phyloP scores from a whole-genome alignment of 1,140 invertebrate species.

The Drosophila kurseongensis region DNA sequence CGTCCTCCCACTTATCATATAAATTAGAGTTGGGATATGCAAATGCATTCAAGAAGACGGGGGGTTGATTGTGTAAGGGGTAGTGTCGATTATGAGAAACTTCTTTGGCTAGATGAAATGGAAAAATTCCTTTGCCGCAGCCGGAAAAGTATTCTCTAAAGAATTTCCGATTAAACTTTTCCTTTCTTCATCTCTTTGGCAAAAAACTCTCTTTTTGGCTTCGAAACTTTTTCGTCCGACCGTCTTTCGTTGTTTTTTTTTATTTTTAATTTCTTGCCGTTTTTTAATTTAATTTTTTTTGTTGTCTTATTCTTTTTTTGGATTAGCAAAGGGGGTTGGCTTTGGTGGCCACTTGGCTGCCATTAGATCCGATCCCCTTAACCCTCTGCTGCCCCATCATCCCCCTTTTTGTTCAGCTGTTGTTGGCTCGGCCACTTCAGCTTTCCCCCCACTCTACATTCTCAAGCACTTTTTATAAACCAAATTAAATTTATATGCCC shows the following conservation, averaged over 20 bases:
- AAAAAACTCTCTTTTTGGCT: conserved; percentile 12
- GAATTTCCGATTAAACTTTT: conserved; percentile 49
- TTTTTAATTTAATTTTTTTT: neutral
- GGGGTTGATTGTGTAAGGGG: conserved; percentile 30
- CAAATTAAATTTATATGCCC: conserved; percentile 77
- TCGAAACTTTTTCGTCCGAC: conserved; percentile 6
- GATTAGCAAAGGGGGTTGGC: conserved; percentile 18
- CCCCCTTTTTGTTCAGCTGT: conserved; percentile 22
- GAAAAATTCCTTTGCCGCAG: conserved; percentile 25
- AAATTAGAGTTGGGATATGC: conserved; percentile 78
- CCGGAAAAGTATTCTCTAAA: conserved; percentile 37
- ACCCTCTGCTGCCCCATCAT: conserved; percentile 3
- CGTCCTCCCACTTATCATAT: conserved; percentile 73
- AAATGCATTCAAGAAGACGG: conserved; percentile 53
- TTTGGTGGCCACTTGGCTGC: conserved; percentile 40
- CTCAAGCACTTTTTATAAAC: conserved; percentile 79
- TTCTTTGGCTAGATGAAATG: conserved; percentile 47
- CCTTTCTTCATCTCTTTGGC: conserved; percentile 9
- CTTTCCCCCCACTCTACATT: conserved; percentile 32
- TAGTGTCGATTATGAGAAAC: conserved; percentile 47
- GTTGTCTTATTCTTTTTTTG: neutral
- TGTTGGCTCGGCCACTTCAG: conserved; percentile 52
- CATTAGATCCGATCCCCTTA: conserved; percentile 26
- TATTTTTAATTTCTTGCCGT: neutral
- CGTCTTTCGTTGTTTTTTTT: neutral